Evolutionary conservation across 2,888 invertebrate genomes (phyloP).

Genomic region (Caenorhabditis angaria): DNA sequence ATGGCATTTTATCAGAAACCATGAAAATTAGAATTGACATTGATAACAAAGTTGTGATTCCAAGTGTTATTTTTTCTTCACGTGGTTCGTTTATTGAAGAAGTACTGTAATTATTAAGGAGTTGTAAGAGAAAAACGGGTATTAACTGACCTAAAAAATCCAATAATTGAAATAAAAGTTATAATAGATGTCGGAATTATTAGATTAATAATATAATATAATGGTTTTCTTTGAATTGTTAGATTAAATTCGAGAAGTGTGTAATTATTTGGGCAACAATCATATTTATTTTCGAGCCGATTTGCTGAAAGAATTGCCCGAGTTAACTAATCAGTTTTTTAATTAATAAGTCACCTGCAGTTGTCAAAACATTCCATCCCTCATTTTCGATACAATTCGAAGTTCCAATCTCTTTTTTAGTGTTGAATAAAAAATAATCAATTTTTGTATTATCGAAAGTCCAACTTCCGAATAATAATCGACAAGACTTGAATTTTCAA

Average conservation of each 20-base stretch:
- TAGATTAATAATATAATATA: slow-evolving; percentile 64
- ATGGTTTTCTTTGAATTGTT: slow-evolving; percentile 56
- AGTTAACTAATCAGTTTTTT: not conserved
- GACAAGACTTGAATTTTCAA: slow-evolving; percentile 49
- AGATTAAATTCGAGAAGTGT: slow-evolving; percentile 57
- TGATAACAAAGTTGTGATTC: slow-evolving; percentile 68
- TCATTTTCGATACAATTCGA: slow-evolving; percentile 66
- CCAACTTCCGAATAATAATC: slow-evolving; percentile 63
- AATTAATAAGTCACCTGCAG: slow-evolving; percentile 41
- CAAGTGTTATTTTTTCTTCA: slow-evolving; percentile 67
- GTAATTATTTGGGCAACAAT: slow-evolving; percentile 66
- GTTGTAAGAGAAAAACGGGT: not conserved
- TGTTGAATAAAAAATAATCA: slow-evolving; percentile 62
- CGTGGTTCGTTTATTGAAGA: slow-evolving; percentile 63
- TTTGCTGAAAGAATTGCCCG: slow-evolving; percentile 48
- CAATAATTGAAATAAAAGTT: slow-evolving; percentile 72
- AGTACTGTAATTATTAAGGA: slow-evolving; percentile 40
- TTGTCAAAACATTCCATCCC: slow-evolving; percentile 64
- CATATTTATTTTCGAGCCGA: slow-evolving; percentile 59
- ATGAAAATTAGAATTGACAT: slow-evolving; percentile 75
- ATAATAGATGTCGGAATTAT: slow-evolving; percentile 72
- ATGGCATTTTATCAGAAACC: slow-evolving; percentile 73
- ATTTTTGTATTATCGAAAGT: slow-evolving; percentile 66
- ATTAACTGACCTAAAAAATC: slow-evolving; percentile 72
- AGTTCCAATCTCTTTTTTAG: slow-evolving; percentile 57